A percentile compares a stretch with the other conserved stretches of the same genome.
Conservation (phyloP, 2,113 vertebrate genomes). For the Heterochromis multidens region DNA sequence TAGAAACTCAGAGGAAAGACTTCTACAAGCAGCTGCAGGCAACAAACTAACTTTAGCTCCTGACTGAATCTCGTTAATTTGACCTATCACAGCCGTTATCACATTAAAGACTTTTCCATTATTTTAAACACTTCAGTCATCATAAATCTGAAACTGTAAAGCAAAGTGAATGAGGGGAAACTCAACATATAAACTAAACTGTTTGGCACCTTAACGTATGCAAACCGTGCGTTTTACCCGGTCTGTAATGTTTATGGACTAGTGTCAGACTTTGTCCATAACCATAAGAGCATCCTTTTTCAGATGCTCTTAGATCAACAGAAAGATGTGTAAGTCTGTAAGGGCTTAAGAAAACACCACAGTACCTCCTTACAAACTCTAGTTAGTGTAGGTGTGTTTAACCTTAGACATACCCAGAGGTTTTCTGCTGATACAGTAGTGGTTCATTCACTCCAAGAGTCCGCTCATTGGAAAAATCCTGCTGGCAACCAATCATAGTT, state of each 20-base stretch:
- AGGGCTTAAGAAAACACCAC: not conserved
- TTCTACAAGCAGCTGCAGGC: not conserved
- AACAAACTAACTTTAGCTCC: not conserved
- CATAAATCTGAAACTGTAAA: too few relatives aligned
- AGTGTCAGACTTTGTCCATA: not conserved
- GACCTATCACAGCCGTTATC: not conserved
- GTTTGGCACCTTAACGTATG: not conserved
- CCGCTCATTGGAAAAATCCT: constrained; percentile 7
- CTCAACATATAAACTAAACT: not conserved
- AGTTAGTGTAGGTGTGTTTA: not conserved
- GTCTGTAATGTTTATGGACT: not conserved
- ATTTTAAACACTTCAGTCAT: not conserved
- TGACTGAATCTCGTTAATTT: not conserved
- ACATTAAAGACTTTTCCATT: not conserved
- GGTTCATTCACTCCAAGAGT: not conserved
- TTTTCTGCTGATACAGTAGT: constrained; percentile 44
- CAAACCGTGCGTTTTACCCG: not conserved
- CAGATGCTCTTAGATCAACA: not conserved
- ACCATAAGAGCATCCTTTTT: not conserved
- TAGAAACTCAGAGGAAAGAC: not conserved
- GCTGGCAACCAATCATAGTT: not conserved
- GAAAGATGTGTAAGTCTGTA: not conserved
- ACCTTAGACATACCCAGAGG: constrained; percentile 42
- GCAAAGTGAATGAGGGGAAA: too few relatives aligned
- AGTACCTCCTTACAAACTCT: not conserved